Evolutionary conservation across 2,888 invertebrate genomes (phyloP), one percentile per base, ranked within the genome.

Genomic region (Mesochorus sp.): DNA sequence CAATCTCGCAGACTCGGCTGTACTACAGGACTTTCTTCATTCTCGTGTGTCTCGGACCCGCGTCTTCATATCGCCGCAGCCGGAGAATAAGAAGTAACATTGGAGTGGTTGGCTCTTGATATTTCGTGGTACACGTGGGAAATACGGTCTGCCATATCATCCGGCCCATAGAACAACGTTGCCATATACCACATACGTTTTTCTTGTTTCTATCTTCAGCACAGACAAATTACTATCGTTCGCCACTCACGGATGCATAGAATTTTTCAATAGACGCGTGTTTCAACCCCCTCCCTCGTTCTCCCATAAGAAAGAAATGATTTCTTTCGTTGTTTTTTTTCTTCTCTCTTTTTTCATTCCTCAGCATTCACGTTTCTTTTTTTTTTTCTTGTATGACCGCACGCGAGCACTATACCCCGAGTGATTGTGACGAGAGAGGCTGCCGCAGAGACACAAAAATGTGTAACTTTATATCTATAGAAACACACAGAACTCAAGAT

Each of bases 181-280:
- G n/a, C n/a, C n/a, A n/a, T n/a, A n/a, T n/a, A n/a, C n/a, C n/a
- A n/a, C n/a, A 42, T 59, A 66, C 62, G 49, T 42, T 62, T 62
- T 51, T 71, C 31, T 42, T n/a, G n/a, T n/a, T 64, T 64, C 26
- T 61, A 61, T 71, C 53, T 14, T 67, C 24, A 17, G 21, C 44
- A 26, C 26, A 44, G 12, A 39, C 17, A 53, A 75, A 19, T 14
- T 62, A 42, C 6, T 44, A 51, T 64, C 53, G 64, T 66, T 76
- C 76, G 73, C 79, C 76, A 76, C 79, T 81, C 79, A 81, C 67
- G 62, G 81, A 81, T 81, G 81, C 81, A 81, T 81, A 79, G 81
- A 81, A 81, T 81, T 81, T 81, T 81, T 81, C 81, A 81, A 81
- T 81, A 76, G 79, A 79, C 79, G 44, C 53, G 59, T n/a, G n/a